Evolutionary conservation across 2,888 invertebrate genomes (phyloP).

Genomic region (Cetonia aurata): DNA sequence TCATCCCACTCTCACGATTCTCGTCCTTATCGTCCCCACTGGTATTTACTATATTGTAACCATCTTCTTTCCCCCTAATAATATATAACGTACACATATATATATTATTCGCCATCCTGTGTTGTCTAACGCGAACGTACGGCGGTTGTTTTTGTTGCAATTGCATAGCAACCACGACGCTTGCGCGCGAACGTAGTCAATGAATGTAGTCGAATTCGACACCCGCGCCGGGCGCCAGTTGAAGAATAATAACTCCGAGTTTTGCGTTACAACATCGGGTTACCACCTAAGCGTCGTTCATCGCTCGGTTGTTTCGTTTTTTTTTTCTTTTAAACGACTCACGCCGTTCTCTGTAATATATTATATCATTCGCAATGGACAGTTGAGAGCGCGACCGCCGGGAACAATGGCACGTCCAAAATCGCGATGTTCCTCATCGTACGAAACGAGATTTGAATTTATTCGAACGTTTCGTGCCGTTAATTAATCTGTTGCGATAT

Average conservation of each 20-base stretch:
- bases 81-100: slow-evolving; percentile 24
- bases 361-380: no score
- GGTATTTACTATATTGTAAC: slow-evolving; percentile 36
- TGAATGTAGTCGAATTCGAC: slow-evolving; percentile 51
- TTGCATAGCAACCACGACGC: slow-evolving; percentile 46
- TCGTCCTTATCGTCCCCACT: slow-evolving; percentile 32
- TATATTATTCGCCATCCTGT: slow-evolving; percentile 33
- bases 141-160: slow-evolving; percentile 42
- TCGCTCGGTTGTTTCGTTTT: neutral
- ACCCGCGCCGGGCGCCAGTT: slow-evolving; percentile 47
- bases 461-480: no score
- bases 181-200: slow-evolving; percentile 51
- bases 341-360: no score
- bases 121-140: slow-evolving; percentile 33
- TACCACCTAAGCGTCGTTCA: slow-evolving; percentile 1
- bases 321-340: no score
- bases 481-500: no score
- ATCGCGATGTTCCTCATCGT: no score
- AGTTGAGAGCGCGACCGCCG: no score
- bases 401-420: no score
- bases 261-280: slow-evolving; percentile 27
- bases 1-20: slow-evolving; percentile 29
- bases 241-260: slow-evolving; percentile 45
- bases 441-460: no score
- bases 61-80: slow-evolving; percentile 42